Percentiles rank a stretch among this genome's conserved stretches.
These are phyloP conservation scores for Drosophila phalerata DNA, from an alignment of 2,888 invertebrate species.

Conservation along the genomic window DNA sequence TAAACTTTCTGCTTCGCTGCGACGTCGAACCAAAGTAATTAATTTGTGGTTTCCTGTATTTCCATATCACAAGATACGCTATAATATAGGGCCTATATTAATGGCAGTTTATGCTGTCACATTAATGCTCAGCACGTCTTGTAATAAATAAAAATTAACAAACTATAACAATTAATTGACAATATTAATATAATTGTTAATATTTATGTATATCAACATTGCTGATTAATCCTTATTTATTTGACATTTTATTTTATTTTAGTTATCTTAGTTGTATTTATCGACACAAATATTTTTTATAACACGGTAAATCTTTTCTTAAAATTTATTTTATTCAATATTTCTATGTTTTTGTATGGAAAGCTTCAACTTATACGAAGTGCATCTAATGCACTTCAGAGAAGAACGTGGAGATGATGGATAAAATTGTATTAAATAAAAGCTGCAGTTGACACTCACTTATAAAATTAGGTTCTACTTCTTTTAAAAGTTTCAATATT, in stretches of 20 bases:
- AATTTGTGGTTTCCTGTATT: slow-evolving; percentile 60
- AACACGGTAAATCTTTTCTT: too few species aligned
- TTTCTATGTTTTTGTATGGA: too few species aligned
- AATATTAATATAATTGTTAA: too few species aligned
- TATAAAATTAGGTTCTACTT: neutral
- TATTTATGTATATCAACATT: neutral
- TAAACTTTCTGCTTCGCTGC: slow-evolving; percentile 47
- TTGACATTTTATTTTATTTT: neutral
- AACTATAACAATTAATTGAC: neutral
- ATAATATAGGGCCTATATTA: too few species aligned
- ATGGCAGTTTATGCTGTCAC: too few species aligned
- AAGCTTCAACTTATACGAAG: neutral
- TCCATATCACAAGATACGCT: slow-evolving; percentile 10
- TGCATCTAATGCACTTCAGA: neutral
- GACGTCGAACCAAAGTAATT: slow-evolving; percentile 57
- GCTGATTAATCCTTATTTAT: neutral
- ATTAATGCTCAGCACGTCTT: neutral
- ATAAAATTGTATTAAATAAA: neutral
- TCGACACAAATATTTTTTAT: too few species aligned
- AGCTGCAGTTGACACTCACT: neutral
- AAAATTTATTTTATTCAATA: too few species aligned
- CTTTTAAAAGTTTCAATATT: too few species aligned
- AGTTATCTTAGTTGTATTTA: too few species aligned
- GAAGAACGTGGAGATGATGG: neutral
- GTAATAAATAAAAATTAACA: too few species aligned